Evolutionary conservation across 2,888 invertebrate genomes (phyloP), one percentile per base, ranked within the genome.

Genomic region (Cryptus viduatorius): DNA sequence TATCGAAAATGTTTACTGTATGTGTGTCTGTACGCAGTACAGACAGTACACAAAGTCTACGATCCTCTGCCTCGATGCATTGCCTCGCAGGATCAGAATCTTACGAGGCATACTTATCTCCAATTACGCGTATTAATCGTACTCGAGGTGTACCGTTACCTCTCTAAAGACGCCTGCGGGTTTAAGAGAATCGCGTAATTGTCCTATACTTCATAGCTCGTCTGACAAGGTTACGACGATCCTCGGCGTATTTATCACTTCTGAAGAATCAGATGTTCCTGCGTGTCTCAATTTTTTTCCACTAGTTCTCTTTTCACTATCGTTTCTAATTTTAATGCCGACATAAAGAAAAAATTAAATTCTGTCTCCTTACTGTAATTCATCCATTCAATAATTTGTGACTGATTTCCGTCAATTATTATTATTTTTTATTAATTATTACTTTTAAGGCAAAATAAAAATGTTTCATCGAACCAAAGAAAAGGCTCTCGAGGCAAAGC

Each of bases 61-160:
- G 75, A 75, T 69, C 37, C 56, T 69, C 24, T 24, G 72, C 48
- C 65, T 50, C 82, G 79, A 65, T 78, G 76, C 72, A 56, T 71
- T 65, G 82, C 83, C 86, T 88, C 71, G 84, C 72, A 42, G 31
- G 10, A 69, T 50, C 72, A 78, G 69, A 83, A 82, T 85, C 85
- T 84, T 81, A 85, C 83, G 85, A 83, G 69, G 73, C 69, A 78
- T 85, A 85, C 80, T 85, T 82, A 82, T 83, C 83, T 79, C 84
- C 83, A 89, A 87, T 87, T 86, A 82, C 73, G 80, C 75, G 82
- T 86, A 86, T 89, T 86, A 87, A 89, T 89, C 89, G 84, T 84
- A 78, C 84, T 80, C 84, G 77, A 84, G 81, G 68, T 80, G 71
- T 79, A 88, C 90, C 88, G 89, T 90, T 90, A 89, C 53, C n/a